Base-by-base conservation (phyloP, 2,888 invertebrate genomes). In the Pristionchus maxplancki region DNA sequence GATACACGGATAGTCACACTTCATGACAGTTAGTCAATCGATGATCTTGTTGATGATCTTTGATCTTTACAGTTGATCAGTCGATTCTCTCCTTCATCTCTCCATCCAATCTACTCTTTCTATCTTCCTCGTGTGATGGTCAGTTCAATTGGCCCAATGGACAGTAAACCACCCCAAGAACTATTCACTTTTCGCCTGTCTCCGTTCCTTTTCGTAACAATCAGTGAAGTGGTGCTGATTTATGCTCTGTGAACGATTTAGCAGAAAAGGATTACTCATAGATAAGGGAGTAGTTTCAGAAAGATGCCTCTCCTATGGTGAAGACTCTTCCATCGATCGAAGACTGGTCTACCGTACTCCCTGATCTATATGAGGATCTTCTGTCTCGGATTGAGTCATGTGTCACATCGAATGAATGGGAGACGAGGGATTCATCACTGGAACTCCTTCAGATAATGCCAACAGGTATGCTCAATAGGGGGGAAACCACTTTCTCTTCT, bases 121-220 rank as follows among this genome's bases (percentile, higher is more conserved):
- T 85, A 62, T 85, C 62, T 85, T 37, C 53, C 85, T 85, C 85
- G 44, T 4, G 78, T 78, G 44, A 78, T 78, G 78, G 78, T 78
- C 62, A 53, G 53, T 62, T 82, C 83, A 58, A 24, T 83, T 62
- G 34, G 24, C 34, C 82, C 53, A 82, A 53, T 58, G 24, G 53
- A 15, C 58, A 58, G 34, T 83, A 58, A 53, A 83, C 11, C 34
- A n/a, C 31, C 62, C 34, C 58, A 34, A 11, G 53, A 40, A 24
- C n/a, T 48, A 48, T 40, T 78, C 78, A 78, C 44, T 48, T 78
- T 44, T 78, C 78, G 8, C 48, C 78, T n/a, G 11, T 48, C 20
- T 34, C 48, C 37, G 28, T 24, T 31, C 71, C n/a, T 6, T 71
- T 71, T 71, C 71, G 71, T 71, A 34, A 20, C 71, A 71, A 71